Base-by-base conservation (phyloP, 2,888 invertebrate species). In the Fragum sueziense region DNA sequence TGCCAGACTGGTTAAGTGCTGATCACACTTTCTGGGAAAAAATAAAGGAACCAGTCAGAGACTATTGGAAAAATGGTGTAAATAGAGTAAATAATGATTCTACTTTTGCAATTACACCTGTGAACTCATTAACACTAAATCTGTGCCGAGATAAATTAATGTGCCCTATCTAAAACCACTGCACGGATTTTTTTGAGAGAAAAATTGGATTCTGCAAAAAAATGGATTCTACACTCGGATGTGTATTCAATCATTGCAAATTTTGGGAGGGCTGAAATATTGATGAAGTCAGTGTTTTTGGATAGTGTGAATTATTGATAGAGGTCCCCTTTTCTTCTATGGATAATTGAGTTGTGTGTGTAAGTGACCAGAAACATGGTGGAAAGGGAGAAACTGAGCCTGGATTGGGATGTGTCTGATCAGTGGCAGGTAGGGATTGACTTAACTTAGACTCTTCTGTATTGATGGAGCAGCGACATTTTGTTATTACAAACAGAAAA, bases 321-420 rank as follows among this genome's bases (percentile, higher is more conserved):
- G 31, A 61, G 61, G 61, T n/a, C 7, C 31, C 33, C n/a, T 61
- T 61, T 61, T 61, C 31, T 22, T 65, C 22, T 62, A 33, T 33
- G 62, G 62, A 33, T 57, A 7, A 25, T 25, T 3, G 11, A 22
- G 20, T 27, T 6, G 27, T 57, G 25, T 3, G n/a, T 31, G 62
- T 33, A 6, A 11, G 25, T 27, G n/a, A n/a, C n/a, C n/a, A n/a
- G n/a, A 65, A 65, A 37, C 4, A 65, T 65, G 65, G 41, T 65
- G 37, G 65, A 65, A 34, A 22, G 65, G 7, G 65, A 65, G 20
- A 65, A 37, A 41, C 41, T 65, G n/a, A 41, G 65, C 34, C 57
- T 80, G 57, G 83, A 84, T 9, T 84, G 83, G 83, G 83, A 84
- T 74, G 83, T 84, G n/a, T 84, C 83, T 0, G 76, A 84, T 51